Base-by-base conservation (phyloP, 2,113 vertebrate genomes). In the Atrichornis clamosus region DNA sequence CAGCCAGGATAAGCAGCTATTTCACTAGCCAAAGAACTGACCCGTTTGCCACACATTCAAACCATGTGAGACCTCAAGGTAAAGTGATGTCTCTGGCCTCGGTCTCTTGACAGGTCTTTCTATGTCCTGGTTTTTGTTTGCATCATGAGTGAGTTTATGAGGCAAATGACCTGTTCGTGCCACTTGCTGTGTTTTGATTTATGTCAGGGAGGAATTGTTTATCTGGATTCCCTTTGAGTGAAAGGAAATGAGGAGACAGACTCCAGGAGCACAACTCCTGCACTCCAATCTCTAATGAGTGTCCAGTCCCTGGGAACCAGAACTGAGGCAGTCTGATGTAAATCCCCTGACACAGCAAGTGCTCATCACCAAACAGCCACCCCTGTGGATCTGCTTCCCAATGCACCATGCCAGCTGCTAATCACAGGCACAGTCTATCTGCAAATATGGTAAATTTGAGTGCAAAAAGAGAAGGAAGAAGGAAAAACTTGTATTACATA, bases 1-100 rank as follows among this genome's bases (percentile, higher is more conserved):
- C 60, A 73, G 70, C 63, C 89, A 84, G 88, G 46, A 39, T 62
- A 88, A 95, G 81, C 62, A 78, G 63, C 42, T 79, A 24, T 83
- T 65, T 90, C 59, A 37, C 42, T 78, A 72, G 42, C 53, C 70
- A 83, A 35, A 22, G 37, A 47, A 39, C 35, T 16, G 75, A 82
- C 35, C n/a, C 0, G 0, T 79, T 94, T 73, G 80, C 77, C 24
- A 10, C 2, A 5, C 63, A n/a, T 52, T 68, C 0, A 1, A 90
- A 52, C 17, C 35, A 50, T 11, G 37, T 49, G 32, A 53, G 35
- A 81, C 56, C 44, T 82, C 41, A 56, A 39, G n/a, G 67, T 82
- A 68, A 90, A 87, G 41, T 2, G 4, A 28, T 27, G 20, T 49
- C 49, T n/a, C 49, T 55, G 47, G 37, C n/a, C 59, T 78, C 75